Evolutionary conservation across 2,888 invertebrate genomes (phyloP).

Genomic region (Pocota personata): DNA sequence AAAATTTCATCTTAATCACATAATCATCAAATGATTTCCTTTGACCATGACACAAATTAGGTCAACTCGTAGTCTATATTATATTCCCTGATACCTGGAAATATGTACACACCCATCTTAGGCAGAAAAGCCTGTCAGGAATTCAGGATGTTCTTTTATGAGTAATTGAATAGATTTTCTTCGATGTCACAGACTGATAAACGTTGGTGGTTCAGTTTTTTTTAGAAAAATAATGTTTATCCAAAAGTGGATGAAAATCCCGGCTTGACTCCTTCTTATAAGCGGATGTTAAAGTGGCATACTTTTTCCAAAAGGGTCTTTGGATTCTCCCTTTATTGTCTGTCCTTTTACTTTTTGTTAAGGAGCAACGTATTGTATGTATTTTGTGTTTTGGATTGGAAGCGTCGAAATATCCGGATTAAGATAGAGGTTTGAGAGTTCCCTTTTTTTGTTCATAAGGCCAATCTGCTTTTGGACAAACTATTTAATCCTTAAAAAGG

Average conservation of each 20-base stretch:
- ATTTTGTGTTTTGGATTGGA: constrained; percentile 42
- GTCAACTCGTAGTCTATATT: constrained; percentile 23
- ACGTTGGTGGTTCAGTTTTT: background rate
- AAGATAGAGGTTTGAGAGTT: constrained; percentile 28
- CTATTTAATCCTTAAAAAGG: constrained; percentile 54
- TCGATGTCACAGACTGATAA: constrained; percentile 54
- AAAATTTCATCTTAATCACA: constrained; percentile 41
- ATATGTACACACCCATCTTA: background rate
- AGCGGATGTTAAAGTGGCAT: constrained; percentile 65
- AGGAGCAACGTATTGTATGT: constrained; percentile 15
- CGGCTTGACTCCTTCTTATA: constrained; percentile 58
- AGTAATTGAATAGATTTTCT: constrained; percentile 2
- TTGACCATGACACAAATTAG: constrained; percentile 54
- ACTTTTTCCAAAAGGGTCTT: background rate
- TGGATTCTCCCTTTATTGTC: background rate
- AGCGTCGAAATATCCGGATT: constrained; percentile 67
- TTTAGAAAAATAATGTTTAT: constrained; percentile 5
- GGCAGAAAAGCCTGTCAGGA: background rate
- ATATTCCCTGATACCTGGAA: constrained; percentile 20
- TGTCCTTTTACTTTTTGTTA: background rate
- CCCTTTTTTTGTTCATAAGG: background rate
- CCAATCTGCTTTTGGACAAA: background rate
- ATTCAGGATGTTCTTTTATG: constrained; percentile 50
- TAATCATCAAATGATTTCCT: constrained; percentile 48
- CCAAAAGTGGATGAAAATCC: constrained; percentile 56